phyloP scores from a whole-genome alignment of 2,113 vertebrate species.

The Tinamus guttatus region DNA sequence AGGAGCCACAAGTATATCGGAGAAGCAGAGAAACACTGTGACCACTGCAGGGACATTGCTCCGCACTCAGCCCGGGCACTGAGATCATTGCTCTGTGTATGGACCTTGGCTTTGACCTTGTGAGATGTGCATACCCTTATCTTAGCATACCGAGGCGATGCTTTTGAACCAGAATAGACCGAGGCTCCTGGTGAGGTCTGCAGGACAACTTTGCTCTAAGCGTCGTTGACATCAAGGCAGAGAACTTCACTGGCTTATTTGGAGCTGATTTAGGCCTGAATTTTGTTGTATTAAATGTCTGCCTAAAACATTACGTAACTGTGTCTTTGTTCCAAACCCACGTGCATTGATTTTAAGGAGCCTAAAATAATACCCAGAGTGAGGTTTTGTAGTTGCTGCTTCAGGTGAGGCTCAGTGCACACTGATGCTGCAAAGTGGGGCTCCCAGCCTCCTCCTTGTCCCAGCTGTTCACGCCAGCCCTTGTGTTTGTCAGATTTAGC shows the following conservation, averaged over 20 bases:
- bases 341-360: background rate
- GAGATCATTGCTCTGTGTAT: background rate
- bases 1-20: conserved; percentile 41
- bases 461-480: background rate
- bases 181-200: background rate
- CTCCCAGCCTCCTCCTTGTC: too few species aligned
- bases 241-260: background rate
- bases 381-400: background rate
- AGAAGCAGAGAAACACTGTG: background rate
- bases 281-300: background rate
- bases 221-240: background rate
- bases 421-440: background rate
- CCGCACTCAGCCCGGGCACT: background rate
- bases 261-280: background rate
- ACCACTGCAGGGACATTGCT: background rate
- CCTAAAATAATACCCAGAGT: background rate
- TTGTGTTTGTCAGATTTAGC: background rate
- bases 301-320: rapidly evolving
- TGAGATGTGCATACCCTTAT: background rate
- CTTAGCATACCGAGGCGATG: background rate
- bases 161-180: background rate
- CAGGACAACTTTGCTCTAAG: background rate
- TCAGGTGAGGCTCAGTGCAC: background rate
- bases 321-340: background rate
- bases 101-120: background rate